Base-by-base conservation (phyloP, 2,113 vertebrate genomes). In the Chaetodon trifascialis region DNA sequence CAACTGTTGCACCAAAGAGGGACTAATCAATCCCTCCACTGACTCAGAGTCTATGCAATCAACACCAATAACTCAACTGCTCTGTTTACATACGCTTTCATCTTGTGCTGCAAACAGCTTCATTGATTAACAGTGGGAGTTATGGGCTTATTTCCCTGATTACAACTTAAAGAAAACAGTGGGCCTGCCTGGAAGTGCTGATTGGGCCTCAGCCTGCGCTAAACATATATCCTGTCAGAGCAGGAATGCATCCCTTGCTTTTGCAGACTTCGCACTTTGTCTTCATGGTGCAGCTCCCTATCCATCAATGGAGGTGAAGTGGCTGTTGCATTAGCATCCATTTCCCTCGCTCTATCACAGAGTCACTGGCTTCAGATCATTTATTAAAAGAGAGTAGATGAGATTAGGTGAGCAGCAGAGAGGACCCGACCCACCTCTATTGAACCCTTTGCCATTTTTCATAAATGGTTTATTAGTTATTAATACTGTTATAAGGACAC, bases 61-160 rank as follows among this genome's bases (percentile, higher is more conserved):
- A 85, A 79, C 89, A 72, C 71, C 86, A 79, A 88, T 89, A 89
- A 88, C 72, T 85, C 85, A 92, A 47, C 79, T 36, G 71, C 44
- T 85, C 86, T 90, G 84, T 92, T 91, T 89, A 83, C 86, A 82
- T 70, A 85, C 82, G 71, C 86, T 82, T 79, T 83, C 87, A 70
- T 76, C 90, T 62, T 47, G 1, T 54, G 79, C 84, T 56, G 80
- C 82, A 76, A 92, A 83, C 85, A 71, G 85, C 83, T 84, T 73
- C 93, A 94, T 91, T 94, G 91, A 95, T 95, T 93, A 93, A 84
- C 72, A 84, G 87, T 44, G 87, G 92, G 95, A 96, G 95, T 96
- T 95, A 96, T 94, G 92, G 93, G 80, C 94, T 95, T 93, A 96
- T 96, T 96, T 96, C 93, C 94, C 93, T 96, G 96, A 96, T 97